A percentile compares a stretch with the other conserved stretches of the same genome.
phyloP scores from a whole-genome alignment of 2,113 vertebrate genomes.

The Typhlomys cinereus region DNA sequence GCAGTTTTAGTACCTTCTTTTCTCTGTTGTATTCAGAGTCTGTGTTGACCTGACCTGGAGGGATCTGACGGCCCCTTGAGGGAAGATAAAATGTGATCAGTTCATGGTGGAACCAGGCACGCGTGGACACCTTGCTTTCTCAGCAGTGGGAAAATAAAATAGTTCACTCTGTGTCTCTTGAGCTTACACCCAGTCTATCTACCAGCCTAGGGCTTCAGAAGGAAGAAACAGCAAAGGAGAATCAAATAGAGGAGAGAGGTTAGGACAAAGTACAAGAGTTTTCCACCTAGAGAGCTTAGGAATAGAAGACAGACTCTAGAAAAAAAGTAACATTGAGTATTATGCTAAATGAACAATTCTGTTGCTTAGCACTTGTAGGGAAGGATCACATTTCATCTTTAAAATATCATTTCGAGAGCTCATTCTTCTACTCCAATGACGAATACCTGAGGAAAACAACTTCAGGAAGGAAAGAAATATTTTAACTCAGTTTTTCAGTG shows the following conservation, averaged over 20 bases:
- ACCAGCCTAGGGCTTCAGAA: background rate
- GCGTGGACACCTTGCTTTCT: background rate
- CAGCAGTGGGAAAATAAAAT: slow-evolving; percentile 26
- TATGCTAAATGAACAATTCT: background rate
- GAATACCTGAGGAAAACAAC: background rate
- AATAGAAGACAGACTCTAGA: background rate
- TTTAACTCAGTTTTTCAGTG: background rate
- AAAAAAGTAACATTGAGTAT: background rate
- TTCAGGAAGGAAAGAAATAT: too few species aligned
- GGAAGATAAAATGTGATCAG: slow-evolving; percentile 52
- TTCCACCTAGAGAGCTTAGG: background rate
- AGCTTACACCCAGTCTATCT: slow-evolving; percentile 15
- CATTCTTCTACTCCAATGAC: background rate
- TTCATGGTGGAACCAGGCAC: background rate
- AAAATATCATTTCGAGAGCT: background rate
- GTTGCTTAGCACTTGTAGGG: background rate
- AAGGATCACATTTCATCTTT: background rate
- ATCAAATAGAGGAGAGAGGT: background rate
- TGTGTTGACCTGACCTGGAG: slow-evolving; percentile 15
- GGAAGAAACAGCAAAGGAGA: background rate
- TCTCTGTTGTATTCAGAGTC: slow-evolving; percentile 18
- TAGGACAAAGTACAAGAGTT: background rate
- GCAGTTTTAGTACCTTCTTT: background rate
- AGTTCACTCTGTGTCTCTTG: slow-evolving; percentile 26
- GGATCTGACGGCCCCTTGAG: slow-evolving; percentile 44